Evolutionary conservation across 2,113 vertebrate species (phyloP).

Genomic region (Phalacrocorax brasilianus): DNA sequence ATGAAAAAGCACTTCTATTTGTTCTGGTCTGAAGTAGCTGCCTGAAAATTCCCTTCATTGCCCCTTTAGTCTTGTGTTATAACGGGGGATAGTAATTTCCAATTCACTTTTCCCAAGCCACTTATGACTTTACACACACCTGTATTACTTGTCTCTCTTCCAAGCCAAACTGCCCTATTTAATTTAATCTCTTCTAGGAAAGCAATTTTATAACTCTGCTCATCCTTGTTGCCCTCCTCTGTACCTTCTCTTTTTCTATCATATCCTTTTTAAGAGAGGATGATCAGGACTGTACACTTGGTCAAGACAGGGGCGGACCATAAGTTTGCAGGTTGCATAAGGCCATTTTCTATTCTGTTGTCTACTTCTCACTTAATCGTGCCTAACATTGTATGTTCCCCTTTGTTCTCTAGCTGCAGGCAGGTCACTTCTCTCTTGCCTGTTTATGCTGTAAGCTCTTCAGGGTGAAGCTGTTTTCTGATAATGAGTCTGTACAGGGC

Average conservation of each 20-base stretch:
- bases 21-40: neutral
- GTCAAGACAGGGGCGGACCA: neutral
- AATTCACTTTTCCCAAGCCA: neutral
- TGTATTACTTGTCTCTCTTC: neutral
- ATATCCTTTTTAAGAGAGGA: neutral
- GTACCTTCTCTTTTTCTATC: neutral
- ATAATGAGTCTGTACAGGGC: neutral
- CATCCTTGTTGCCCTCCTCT: neutral
- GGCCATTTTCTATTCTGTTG: neutral
- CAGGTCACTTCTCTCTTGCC: neutral
- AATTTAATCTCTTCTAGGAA: neutral
- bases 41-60: neutral
- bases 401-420: neutral
- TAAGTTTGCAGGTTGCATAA: neutral
- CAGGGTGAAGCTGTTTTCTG: neutral
- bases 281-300: neutral
- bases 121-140: neutral
- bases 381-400: neutral
- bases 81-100: neutral
- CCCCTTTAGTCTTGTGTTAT: neutral
- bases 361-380: neutral
- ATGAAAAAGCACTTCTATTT: constrained; percentile 44
- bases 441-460: neutral
- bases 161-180: neutral
- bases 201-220: neutral